Evolutionary conservation across 2,113 vertebrate species (phyloP), one percentile per base, ranked within the genome.

Genomic region (Porphyrio hochstetteri): DNA sequence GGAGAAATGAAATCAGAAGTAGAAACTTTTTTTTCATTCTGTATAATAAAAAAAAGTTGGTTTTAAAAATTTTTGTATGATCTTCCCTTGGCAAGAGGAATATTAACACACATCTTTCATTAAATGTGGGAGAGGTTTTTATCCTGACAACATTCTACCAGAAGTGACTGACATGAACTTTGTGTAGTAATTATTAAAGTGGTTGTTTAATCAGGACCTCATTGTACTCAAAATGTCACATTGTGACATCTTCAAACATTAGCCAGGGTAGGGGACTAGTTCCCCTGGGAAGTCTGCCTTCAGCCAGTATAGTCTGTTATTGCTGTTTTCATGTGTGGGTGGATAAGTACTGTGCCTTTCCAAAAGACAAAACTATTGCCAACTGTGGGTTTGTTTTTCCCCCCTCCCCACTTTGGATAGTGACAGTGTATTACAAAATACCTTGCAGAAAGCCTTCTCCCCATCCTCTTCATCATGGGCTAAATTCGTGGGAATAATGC

Each of bases 141-240:
- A 84, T 86, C 17, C 23, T 78, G 36, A 70, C 59, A 75, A 0
- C 44, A 14, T 76, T 92, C 33, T 79, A 65, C 67, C 25, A 88
- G 67, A 82, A 82, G 27, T 38, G 33, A 60, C 63, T 55, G 50
- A 72, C 38, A 40, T 72, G 36, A 80, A 69, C 35, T 93, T 83
- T 56, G 20, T 90, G 24, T 48, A 68, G 24, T 79, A 90, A 48
- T 36, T 87, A 16, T 76, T 82, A 19, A 93, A 93, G 48, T 38
- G 14, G 7, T 75, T 86, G 11, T 84, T 89, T 68, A 79, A 56
- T 89, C 29, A 76, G 59, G 36, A 42, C 29, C 27, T 27, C 59
- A 72, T 88, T 93, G 71, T 95, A 77, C 13, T 92, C 14, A 65
- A 82, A 96, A 97, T 94, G 86, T 88, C 68, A 81, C 82, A 85